Percentiles rank a stretch among this genome's conserved stretches.
Conservation (phyloP, 2,113 vertebrate species). For the Physeter macrocephalus region DNA sequence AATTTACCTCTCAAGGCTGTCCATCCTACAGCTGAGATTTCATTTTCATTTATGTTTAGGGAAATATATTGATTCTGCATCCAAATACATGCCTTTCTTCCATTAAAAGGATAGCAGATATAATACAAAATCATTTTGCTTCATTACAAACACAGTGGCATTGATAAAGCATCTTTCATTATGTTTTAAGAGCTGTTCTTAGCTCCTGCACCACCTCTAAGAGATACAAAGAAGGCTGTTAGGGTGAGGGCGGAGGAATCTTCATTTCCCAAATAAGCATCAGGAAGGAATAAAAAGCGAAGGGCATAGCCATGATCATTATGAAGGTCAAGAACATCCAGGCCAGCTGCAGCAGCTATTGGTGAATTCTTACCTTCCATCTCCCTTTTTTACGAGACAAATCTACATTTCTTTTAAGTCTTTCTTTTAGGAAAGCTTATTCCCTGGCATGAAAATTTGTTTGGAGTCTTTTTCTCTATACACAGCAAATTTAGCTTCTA, state of each 20-base stretch:
- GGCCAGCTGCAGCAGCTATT: neutral
- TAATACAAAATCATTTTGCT: conserved; percentile 31
- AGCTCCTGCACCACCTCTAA: neutral
- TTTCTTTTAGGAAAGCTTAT: conserved; percentile 22
- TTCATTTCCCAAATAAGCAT: conserved; percentile 24
- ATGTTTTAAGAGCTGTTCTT: conserved; percentile 46
- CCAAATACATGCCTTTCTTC: conserved; percentile 27
- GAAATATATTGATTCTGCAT: neutral
- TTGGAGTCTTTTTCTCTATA: neutral
- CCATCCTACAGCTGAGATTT: neutral
- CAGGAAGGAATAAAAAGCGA: neutral
- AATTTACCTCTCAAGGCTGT: neutral
- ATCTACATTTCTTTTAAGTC: neutral
- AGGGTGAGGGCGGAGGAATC: neutral
- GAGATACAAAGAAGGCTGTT: neutral
- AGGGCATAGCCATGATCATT: neutral
- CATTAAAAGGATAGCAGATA: conserved; percentile 12
- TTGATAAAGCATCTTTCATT: conserved; percentile 32
- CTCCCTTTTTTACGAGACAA: neutral
- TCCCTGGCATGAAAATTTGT: neutral
- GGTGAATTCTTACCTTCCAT: neutral
- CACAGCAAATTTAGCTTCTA: conserved; percentile 16
- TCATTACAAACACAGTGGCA: conserved; percentile 20
- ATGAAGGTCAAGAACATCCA: conserved; percentile 11
- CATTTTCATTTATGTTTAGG: conserved; percentile 20